These are phyloP conservation scores for Anadara kagoshimensis DNA, from an alignment of 1,140 invertebrate genomes.

Conservation along the genomic window DNA sequence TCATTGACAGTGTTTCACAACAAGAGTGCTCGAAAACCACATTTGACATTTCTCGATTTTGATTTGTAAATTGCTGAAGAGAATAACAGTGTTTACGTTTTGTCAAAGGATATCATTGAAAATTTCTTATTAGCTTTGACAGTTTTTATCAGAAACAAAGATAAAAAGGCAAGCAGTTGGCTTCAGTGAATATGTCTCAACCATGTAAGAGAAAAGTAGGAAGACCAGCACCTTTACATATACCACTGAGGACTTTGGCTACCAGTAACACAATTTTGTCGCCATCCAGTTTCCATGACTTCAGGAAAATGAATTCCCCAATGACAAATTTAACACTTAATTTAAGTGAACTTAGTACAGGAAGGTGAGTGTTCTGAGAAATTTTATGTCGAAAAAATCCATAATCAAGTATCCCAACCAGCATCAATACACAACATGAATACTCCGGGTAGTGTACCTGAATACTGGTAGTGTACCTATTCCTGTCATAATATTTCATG, in stretches of 20 bases:
- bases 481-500: too few relatives aligned
- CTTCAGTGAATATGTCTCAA: constrained; percentile 12
- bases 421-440: too few relatives aligned
- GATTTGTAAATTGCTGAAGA: background rate
- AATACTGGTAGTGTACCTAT: too few relatives aligned
- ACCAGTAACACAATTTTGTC: constrained; percentile 35
- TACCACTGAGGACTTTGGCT: constrained; percentile 39
- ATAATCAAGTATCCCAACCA: too few relatives aligned
- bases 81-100: too few relatives aligned
- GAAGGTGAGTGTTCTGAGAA: constrained; percentile 43
- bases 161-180: background rate
- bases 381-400: too few relatives aligned
- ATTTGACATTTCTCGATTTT: constrained; percentile 2
- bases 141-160: constrained; percentile 1
- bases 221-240: constrained; percentile 22
- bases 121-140: background rate
- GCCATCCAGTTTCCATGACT: background rate
- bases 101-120: too few relatives aligned
- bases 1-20: background rate
- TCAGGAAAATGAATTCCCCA: constrained; percentile 51
- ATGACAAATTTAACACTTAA: constrained; percentile 55
- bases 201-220: constrained; percentile 17
- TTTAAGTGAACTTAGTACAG: constrained; percentile 55
- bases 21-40: background rate
- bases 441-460: too few relatives aligned